Base-by-base conservation (phyloP, 2,888 invertebrate species). In the Coelinius sp. region DNA sequence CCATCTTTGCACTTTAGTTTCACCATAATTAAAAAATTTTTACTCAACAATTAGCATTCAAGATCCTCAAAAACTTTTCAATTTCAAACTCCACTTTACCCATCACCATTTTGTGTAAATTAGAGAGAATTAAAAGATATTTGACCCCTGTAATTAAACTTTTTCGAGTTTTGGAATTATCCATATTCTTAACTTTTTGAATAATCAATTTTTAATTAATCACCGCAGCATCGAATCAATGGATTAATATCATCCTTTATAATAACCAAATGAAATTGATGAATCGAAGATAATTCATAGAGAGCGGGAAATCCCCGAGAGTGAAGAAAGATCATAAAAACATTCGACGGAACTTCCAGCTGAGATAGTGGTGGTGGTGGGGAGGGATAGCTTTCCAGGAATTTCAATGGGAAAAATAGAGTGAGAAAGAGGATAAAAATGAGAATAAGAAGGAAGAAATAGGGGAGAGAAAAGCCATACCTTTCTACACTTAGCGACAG, bases 371-470 rank as follows among this genome's bases (percentile, higher is more conserved):
- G 53, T 72, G 67, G 65, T 67, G 49, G 31, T 35, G 49, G 64
- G 66, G 63, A 66, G 73, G 73, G 66, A 70, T 80, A 71, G 75
- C 74, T 79, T 80, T 76, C 77, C 76, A 75, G 81, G 81, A 83
- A 83, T 83, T 81, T 80, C 81, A 84, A 83, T 83, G 82, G 81
- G 82, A 81, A 80, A 75, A 76, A 78, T 79, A 76, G 76, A 78
- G 74, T 73, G 73, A 75, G 65, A 71, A 74, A 76, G 76, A 71
- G 67, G 74, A 41, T 59, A 71, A 69, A 62, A 68, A 67, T n/a
- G 56, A 70, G 67, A 20, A 27, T 56, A 46, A 53, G 68, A 68
- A 46, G 24, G 62, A 67, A 25, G 66, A 68, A 49, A 41, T 59
- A 67, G 14, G 38, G 27, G 46, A 53, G 71, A 38, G 53, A 46